These are phyloP conservation scores for Corella eumyota DNA, from an alignment of 23 tunicate genomes.

Conservation along the genomic window DNA sequence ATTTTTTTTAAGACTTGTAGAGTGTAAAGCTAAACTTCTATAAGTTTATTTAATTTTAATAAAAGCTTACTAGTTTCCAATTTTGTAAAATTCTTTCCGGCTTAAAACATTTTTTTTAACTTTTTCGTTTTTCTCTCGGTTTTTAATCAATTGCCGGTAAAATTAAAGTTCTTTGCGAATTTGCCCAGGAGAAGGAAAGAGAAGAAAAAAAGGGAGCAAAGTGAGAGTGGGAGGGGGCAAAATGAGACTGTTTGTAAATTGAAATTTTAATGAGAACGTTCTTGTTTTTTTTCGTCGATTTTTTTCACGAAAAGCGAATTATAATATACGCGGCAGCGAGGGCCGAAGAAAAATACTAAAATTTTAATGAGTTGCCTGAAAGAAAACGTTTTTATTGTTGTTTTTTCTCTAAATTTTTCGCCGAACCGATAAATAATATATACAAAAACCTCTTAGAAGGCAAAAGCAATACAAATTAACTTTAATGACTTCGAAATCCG, in stretches of 20 bases:
- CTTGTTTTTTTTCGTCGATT: neutral
- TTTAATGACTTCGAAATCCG: too few species aligned
- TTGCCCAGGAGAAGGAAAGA: conserved; percentile 7
- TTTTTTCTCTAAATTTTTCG: too few species aligned
- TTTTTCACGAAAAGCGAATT: neutral
- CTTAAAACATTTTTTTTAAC: conserved; percentile 1
- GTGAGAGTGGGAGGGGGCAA: conserved; percentile 2
- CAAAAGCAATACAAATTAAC: too few species aligned
- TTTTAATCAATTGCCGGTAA: conserved; percentile 7
- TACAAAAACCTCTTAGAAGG: too few species aligned
- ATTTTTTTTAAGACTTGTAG: too few species aligned
- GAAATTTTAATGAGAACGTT: conserved; percentile 10
- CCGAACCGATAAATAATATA: too few species aligned
- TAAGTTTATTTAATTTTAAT: too few species aligned
- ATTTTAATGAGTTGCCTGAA: too few species aligned
- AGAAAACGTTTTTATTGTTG: too few species aligned
- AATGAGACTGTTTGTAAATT: conserved; percentile 4
- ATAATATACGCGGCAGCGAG: neutral
- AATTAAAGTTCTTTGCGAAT: neutral
- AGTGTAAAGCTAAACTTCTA: too few species aligned
- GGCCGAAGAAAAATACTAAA: neutral
- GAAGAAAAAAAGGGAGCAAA: conserved; percentile 2
- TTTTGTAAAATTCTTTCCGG: neutral
- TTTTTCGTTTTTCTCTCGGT: conserved; percentile 1
- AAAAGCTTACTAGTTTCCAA: neutral